phyloP scores from a whole-genome alignment of 2,888 invertebrate genomes.

The Tupiocoris notatus region DNA sequence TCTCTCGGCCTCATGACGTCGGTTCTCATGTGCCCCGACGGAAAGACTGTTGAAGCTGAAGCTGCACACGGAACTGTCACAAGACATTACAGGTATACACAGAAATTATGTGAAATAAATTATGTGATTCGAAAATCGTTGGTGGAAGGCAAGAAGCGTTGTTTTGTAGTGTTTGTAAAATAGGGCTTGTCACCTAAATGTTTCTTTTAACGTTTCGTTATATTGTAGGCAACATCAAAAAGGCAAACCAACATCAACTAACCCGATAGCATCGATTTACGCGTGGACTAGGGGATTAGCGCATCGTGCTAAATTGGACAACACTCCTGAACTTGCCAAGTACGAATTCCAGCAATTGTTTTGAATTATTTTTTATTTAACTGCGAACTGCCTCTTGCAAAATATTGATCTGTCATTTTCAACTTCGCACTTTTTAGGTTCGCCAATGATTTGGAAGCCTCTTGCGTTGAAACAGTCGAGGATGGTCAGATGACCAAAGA shows the following conservation, averaged over 20 bases:
- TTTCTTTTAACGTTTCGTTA: too few relatives aligned
- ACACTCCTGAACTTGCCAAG: conserved; percentile 69
- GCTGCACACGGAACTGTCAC: conserved; percentile 92
- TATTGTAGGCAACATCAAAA: conserved; percentile 84
- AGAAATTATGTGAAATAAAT: too few relatives aligned
- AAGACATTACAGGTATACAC: conserved; percentile 69
- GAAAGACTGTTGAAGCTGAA: conserved; percentile 84
- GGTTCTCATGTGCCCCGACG: conserved; percentile 84
- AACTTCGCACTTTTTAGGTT: too few relatives aligned
- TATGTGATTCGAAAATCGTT: too few relatives aligned
- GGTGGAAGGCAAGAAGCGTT: too few relatives aligned
- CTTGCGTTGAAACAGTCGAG: conserved; percentile 80
- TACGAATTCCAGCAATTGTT: too few relatives aligned
- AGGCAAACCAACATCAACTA: conserved; percentile 82
- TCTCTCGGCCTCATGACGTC: conserved; percentile 90
- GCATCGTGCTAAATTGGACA: conserved; percentile 79
- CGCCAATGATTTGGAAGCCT: conserved; percentile 69
- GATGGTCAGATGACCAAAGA: conserved; percentile 86
- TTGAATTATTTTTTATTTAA: too few relatives aligned
- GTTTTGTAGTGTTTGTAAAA: too few relatives aligned
- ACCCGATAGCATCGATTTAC: conserved; percentile 87
- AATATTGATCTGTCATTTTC: too few relatives aligned
- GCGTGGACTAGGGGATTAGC: conserved; percentile 85
- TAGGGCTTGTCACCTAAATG: too few relatives aligned
- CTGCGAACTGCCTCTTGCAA: too few relatives aligned